Percentiles rank a stretch among this genome's conserved stretches.
These are phyloP conservation scores for Athene noctua DNA, from an alignment of 2,113 vertebrate species.

Conservation along the genomic window DNA sequence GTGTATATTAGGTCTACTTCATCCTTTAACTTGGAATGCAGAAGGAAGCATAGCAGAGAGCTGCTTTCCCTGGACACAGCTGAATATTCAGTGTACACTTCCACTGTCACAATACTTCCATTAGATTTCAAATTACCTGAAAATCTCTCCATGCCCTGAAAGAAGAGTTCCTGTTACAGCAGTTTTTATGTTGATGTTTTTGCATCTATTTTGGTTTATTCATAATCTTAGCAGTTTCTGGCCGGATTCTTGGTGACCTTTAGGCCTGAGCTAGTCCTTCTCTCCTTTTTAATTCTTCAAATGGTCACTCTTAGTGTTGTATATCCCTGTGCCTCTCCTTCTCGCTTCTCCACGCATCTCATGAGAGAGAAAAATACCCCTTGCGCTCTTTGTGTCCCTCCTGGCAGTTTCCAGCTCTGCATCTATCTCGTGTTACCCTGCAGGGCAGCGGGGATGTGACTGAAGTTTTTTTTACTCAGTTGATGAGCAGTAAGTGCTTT, in stretches of 20 bases:
- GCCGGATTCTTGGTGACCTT: not conserved
- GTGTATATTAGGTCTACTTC: not conserved
- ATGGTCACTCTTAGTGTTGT: conserved; percentile 38
- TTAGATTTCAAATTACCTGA: not conserved
- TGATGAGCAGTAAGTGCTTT: conserved; percentile 3
- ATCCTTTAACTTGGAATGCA: not conserved
- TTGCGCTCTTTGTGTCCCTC: not conserved
- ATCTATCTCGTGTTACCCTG: not conserved
- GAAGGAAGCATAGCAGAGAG: not conserved
- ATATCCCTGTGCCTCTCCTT: not conserved
- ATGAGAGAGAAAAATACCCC: not conserved
- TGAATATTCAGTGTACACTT: not conserved
- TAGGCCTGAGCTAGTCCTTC: not conserved
- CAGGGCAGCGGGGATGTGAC: conserved; percentile 1
- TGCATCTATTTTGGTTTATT: not conserved
- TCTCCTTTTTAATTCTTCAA: not conserved
- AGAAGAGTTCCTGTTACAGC: not conserved
- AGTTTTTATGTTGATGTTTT: not conserved
- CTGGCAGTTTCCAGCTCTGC: not conserved
- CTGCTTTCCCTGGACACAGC: not conserved
- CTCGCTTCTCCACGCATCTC: not conserved
- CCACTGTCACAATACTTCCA: not conserved
- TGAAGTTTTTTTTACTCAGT: conserved; percentile 33
- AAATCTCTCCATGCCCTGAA: not conserved
- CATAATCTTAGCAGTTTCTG: not conserved